Conservation (phyloP, 2,113 vertebrate genomes). For the Ctenodactylus gundi region DNA sequence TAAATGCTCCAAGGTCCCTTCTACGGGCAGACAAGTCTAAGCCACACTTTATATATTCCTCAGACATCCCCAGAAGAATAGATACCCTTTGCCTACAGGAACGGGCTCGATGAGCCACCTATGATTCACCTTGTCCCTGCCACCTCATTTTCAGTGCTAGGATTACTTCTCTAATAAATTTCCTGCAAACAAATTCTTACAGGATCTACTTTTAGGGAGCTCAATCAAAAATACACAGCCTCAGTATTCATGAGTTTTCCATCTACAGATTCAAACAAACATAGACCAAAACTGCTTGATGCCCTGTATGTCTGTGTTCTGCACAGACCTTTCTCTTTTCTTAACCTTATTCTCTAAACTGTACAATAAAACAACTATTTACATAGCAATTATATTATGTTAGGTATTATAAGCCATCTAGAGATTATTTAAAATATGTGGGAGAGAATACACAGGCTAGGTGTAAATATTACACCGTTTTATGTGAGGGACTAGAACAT, state of each 20-base stretch:
- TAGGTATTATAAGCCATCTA: not conserved
- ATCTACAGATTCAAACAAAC: not conserved
- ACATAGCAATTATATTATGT: not conserved
- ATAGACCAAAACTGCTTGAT: not conserved
- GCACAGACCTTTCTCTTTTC: not conserved
- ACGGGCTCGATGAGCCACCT: not conserved
- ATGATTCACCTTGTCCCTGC: not conserved
- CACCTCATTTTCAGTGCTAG: not conserved
- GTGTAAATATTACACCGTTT: not conserved
- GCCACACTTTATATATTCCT: not conserved
- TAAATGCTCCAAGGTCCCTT: not conserved
- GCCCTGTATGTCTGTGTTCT: not conserved
- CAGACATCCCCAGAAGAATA: not conserved
- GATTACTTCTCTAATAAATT: not conserved
- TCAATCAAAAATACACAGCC: not conserved
- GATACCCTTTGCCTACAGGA: not conserved
- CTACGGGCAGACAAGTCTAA: not conserved
- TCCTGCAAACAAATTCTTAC: not conserved
- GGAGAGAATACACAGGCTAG: not conserved
- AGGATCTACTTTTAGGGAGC: not conserved
- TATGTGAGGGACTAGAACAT: not conserved
- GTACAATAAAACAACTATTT: not conserved
- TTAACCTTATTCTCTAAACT: not conserved
- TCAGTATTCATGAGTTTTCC: not conserved
- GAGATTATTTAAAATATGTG: not conserved